A percentile compares a stretch with the other conserved stretches of the same genome.
phyloP scores from a whole-genome alignment of 2,888 invertebrate species.

The Microplitis deprimator region DNA sequence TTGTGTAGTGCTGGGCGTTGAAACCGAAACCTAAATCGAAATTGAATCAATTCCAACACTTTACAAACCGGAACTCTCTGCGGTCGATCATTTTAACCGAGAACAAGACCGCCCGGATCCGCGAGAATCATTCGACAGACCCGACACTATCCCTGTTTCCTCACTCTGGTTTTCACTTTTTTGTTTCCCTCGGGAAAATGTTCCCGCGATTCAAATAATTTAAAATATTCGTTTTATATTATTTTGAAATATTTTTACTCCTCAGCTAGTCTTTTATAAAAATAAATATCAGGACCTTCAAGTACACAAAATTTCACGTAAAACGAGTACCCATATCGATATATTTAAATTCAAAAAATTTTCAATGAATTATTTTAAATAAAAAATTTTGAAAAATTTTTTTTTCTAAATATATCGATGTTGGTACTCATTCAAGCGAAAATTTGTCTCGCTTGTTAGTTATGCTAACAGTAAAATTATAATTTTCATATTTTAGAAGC shows the following conservation, averaged over 20 bases:
- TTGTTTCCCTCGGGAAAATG: neutral
- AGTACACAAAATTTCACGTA: neutral
- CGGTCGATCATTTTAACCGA: constrained; percentile 16
- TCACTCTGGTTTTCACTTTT: neutral
- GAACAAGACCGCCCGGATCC: constrained; percentile 9
- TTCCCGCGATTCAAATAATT: neutral
- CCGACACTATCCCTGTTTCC: neutral
- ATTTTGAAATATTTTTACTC: neutral
- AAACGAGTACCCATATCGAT: neutral
- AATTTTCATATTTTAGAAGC: too few species aligned
- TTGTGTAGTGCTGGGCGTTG: neutral
- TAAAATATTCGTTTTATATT: neutral
- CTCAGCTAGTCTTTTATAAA: neutral
- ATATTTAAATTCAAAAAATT: neutral
- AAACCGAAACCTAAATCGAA: constrained; percentile 22
- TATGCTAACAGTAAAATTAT: neutral
- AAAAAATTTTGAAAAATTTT: neutral
- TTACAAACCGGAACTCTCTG: constrained; percentile 1
- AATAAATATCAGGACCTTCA: too few species aligned
- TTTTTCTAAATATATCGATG: neutral
- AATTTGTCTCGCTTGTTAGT: neutral
- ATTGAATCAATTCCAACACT: constrained; percentile 29
- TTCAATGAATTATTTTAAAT: neutral
- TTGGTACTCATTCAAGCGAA: neutral
- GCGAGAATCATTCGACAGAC: neutral